Conservation (phyloP, 2,888 invertebrate species). For the Thumatha senex region DNA sequence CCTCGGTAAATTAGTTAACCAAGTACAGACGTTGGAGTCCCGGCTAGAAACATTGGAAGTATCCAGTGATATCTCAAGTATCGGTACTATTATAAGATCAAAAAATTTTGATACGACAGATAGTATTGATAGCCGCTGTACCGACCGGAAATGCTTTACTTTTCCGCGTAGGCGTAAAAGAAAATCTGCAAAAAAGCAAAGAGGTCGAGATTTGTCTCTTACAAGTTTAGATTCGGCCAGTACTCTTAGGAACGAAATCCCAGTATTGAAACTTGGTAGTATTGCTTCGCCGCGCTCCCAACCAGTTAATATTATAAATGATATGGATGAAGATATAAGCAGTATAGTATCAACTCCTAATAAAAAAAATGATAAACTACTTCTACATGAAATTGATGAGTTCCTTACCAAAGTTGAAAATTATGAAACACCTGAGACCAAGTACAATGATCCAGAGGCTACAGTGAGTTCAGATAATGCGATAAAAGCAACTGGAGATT, state of each 20-base stretch:
- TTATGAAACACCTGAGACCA: constrained; percentile 68
- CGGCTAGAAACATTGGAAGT: constrained; percentile 74
- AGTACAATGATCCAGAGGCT: constrained; percentile 47
- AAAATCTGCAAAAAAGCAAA: constrained; percentile 47
- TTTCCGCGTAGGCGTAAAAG: constrained; percentile 70
- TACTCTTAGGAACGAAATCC: constrained; percentile 38
- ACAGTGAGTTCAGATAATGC: constrained; percentile 60
- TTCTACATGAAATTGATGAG: constrained; percentile 77
- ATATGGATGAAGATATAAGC: constrained; percentile 76
- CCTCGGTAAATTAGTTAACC: constrained; percentile 82
- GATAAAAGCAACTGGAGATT: constrained; percentile 71
- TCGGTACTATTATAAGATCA: constrained; percentile 41
- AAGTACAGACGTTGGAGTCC: constrained; percentile 85
- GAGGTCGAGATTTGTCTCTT: constrained; percentile 53
- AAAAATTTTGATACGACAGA: constrained; percentile 59
- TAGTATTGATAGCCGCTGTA: constrained; percentile 58
- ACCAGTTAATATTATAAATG: constrained; percentile 42
- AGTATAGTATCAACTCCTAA: constrained; percentile 74
- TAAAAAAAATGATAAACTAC: constrained; percentile 71
- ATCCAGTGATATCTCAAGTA: constrained; percentile 56
- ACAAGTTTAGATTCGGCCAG: constrained; percentile 59
- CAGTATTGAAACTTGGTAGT: constrained; percentile 47
- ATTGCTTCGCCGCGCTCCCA: constrained; percentile 22
- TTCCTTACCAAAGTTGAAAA: constrained; percentile 74
- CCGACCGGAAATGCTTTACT: constrained; percentile 67